These are phyloP conservation scores for Sebastes schlegelii DNA, from an alignment of 2,113 vertebrate species.

Conservation along the genomic window DNA sequence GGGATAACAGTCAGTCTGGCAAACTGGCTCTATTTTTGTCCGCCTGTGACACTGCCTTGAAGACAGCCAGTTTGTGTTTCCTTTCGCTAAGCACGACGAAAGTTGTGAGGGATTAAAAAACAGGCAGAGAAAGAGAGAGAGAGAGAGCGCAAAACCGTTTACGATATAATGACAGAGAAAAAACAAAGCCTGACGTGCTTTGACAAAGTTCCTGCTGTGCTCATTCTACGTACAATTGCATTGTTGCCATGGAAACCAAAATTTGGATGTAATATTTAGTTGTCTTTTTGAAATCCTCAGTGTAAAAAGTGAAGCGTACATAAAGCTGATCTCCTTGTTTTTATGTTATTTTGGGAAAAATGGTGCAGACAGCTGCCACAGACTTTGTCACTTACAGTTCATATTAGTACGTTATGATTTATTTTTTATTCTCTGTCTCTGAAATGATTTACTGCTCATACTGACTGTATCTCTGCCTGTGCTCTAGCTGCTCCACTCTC, in stretches of 20 bases:
- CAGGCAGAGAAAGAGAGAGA: background rate
- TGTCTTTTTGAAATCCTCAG: slow-evolving; percentile 2
- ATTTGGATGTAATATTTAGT: slow-evolving; percentile 38
- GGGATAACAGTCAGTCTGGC: slow-evolving; percentile 64
- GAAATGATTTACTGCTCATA: slow-evolving; percentile 58
- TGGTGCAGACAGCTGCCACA: slow-evolving; percentile 72
- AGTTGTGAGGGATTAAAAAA: slow-evolving; percentile 41
- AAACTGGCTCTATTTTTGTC: slow-evolving; percentile 72
- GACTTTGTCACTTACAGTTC: slow-evolving; percentile 26
- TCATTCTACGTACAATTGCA: background rate
- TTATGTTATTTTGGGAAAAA: slow-evolving; percentile 87
- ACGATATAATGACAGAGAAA: slow-evolving; percentile 28
- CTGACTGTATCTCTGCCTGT: slow-evolving; percentile 83
- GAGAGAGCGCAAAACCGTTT: slow-evolving; percentile 5
- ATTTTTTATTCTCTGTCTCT: slow-evolving; percentile 50
- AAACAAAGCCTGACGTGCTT: slow-evolving; percentile 34
- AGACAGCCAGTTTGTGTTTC: slow-evolving; percentile 76
- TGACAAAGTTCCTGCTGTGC: slow-evolving; percentile 7
- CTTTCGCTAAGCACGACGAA: slow-evolving; percentile 71
- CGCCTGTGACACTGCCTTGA: slow-evolving; percentile 29
- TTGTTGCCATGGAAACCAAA: slow-evolving; percentile 23
- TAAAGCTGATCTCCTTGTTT: slow-evolving; percentile 68
- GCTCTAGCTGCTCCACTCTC: slow-evolving; percentile 77
- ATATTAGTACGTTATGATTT: slow-evolving; percentile 24
- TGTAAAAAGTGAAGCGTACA: background rate